Evolutionary conservation across 2,888 invertebrate genomes (phyloP), one percentile per base, ranked within the genome.

Genomic region (Micoletzkya japonica): DNA sequence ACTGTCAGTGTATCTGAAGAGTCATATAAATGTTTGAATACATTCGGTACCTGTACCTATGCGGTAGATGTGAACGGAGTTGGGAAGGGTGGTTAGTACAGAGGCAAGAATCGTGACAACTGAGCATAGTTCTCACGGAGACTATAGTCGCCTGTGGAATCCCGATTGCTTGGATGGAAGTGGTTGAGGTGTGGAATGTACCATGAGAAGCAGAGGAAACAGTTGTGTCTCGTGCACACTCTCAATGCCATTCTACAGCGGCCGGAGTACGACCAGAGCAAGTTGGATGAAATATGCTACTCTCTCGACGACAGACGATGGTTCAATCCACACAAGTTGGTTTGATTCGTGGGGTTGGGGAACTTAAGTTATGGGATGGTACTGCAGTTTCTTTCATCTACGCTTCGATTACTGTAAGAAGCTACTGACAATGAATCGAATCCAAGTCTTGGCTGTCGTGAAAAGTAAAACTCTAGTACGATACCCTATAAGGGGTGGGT

Each of bases 191-290:
- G 44, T 24, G 14, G n/a, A n/a, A 68, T 83, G 49, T 84, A 82
- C 66, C 84, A 84, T 69, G 84, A 84, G 66, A 76, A 74, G 57
- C 84, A 84, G 70, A 70, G 72, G 14, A 72, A 75, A 17, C 83
- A 84, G 70, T 73, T 80, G 70, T 84, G 84, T 61, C 76, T 84
- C 4, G 74, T 84, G 24, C 84, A 84, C 69, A 71, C 83, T 0
- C 72, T 84, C 70, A 84, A 84, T 71, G 80, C 81, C 52, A 76
- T 84, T 32, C 75, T 84, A 26, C 82, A 79, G 56, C 54, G 71
- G 14, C 69, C 73, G 44, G 77, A 78, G 39, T 79, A 76, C 60
- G 64, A 60, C 44, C 74, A 68, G 50, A 69, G 63, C 24, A 72
- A 74, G 32, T 71, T 84, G 70, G 80, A 84, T 69, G 76, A 77